A percentile compares a stretch with the other conserved stretches of the same genome.
phyloP scores from a whole-genome alignment of 2,797 vertebrate species.

The Xenentodon cancila region DNA sequence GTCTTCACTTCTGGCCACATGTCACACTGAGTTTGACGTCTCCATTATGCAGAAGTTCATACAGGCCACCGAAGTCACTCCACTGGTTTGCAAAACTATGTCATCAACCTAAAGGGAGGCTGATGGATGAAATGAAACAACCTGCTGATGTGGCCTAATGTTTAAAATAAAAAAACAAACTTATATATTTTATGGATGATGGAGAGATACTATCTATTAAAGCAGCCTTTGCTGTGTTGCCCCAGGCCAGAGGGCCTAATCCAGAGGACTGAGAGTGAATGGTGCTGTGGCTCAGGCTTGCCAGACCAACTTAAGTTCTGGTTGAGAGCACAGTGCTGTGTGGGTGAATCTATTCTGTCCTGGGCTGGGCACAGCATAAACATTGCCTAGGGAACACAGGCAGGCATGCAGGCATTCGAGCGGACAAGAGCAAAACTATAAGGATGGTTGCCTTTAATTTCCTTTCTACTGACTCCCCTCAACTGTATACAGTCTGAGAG shows the following conservation, averaged over 20 bases:
- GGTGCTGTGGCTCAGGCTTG: constrained; percentile 73
- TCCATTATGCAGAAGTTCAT: constrained; percentile 14
- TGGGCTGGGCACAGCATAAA: constrained; percentile 78
- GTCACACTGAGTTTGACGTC: constrained; percentile 16
- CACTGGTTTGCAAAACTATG: constrained; percentile 23
- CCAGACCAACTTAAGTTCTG: constrained; percentile 80
- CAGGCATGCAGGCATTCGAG: constrained; percentile 70
- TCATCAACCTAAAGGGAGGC: constrained; percentile 25
- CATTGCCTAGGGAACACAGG: constrained; percentile 75
- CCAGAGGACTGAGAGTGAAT: constrained; percentile 78
- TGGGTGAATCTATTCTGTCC: constrained; percentile 83
- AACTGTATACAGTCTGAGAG: constrained; percentile 56
- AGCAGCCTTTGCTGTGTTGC: constrained; percentile 60
- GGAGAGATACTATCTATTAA: constrained; percentile 71
- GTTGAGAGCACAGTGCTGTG: constrained; percentile 83
- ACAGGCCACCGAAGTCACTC: constrained; percentile 4
- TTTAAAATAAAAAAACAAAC: neutral
- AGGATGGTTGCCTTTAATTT: constrained; percentile 78
- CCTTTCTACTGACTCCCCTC: constrained; percentile 67
- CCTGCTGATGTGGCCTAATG: constrained; percentile 55
- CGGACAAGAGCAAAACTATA: constrained; percentile 75
- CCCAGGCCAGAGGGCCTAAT: constrained; percentile 67
- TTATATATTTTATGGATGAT: constrained; percentile 55
- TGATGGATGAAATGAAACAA: constrained; percentile 61
- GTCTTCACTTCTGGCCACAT: constrained; percentile 13